Evolutionary conservation across 2,797 vertebrate genomes (phyloP).

Genomic region (Sebastes diaconus): DNA sequence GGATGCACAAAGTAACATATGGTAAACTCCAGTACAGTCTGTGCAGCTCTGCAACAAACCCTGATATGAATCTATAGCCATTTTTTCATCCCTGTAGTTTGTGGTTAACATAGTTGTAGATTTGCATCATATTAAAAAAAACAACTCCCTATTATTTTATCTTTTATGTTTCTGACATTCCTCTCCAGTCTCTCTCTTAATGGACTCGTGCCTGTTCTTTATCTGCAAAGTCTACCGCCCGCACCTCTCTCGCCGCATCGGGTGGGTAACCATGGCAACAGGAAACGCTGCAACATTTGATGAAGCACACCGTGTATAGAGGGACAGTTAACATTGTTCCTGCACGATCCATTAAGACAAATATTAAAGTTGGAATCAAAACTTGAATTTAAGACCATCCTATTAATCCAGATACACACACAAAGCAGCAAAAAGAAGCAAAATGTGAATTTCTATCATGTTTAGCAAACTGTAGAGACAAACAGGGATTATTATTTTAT

Average conservation of each 20-base stretch:
- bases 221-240: slow-evolving; percentile 11
- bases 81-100: background rate
- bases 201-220: background rate
- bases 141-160: background rate
- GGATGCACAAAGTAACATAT: background rate
- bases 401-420: background rate
- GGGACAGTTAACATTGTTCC: background rate
- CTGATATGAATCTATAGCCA: background rate
- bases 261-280: slow-evolving; percentile 64
- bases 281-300: slow-evolving; percentile 25
- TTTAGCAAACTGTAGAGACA: background rate
- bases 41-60: background rate
- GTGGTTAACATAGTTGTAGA: background rate
- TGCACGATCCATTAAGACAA: slow-evolving; percentile 1
- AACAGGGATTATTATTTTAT: background rate
- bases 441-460: background rate
- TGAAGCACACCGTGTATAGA: background rate
- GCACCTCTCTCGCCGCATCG: slow-evolving; percentile 7
- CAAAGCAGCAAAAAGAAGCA: background rate
- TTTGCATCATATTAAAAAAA: background rate
- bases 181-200: background rate
- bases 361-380: background rate
- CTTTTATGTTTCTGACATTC: background rate
- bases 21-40: background rate
- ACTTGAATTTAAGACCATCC: background rate